Base-by-base conservation (phyloP, 2,888 invertebrate genomes). In the Diadegma fenestrale region DNA sequence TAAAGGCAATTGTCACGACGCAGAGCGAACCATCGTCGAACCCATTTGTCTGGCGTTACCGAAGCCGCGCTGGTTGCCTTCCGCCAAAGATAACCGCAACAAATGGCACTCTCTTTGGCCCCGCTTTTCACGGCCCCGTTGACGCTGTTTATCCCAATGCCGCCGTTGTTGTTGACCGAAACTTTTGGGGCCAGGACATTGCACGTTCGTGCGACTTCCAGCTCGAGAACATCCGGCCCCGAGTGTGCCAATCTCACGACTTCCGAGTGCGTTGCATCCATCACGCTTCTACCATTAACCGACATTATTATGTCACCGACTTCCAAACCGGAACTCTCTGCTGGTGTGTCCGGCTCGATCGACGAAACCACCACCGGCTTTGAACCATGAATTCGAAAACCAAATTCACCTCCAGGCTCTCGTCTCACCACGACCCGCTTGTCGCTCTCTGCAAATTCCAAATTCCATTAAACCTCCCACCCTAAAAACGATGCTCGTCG, bases 361-460 rank as follows among this genome's bases (percentile, higher is more conserved):
- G 98, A 98, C 4, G 99, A 98, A 41, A 99, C 98, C 17, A 99
- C 98, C n/a, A 99, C 98, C 0, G 99, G 99, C 91, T 98, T 97
- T 82, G 98, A 98, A 37, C 99, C 99, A 90, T 99, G 98, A 91
- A 99, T 98, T 85, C 99, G 96, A 94, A 99, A 98, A 17, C 99
- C 99, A 93, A 98, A 99, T 93, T 98, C 99, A 51, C 98, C 98
- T 22, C 94, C 94, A 33, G 97, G 96, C 89, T 97, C 97, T 75
- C 97, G 96, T 88, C 96, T 96, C 5, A 98, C 97, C 77, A 97
- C 95, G 45, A 98, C 97, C 22, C 97, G 97, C 94, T 98, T 98
- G 94, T 98, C 98, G 91, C 97, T 97, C 94, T 98, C 98, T 98
- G 94, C 17, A 45, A 45, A 12, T 10, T 1, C 45, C 4, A 48